Conservation (phyloP, 2,888 invertebrate species). For the Erebia aethiops region DNA sequence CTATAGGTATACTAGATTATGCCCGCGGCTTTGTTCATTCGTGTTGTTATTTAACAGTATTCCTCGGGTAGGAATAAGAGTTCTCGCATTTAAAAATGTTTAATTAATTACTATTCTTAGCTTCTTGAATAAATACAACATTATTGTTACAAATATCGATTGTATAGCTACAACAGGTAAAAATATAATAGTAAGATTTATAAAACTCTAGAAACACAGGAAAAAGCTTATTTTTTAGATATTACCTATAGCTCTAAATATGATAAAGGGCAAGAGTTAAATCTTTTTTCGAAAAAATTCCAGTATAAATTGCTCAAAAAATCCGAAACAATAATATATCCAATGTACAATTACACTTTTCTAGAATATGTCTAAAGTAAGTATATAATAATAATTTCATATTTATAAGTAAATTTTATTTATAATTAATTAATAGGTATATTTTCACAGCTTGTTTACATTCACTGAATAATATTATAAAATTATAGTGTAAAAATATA, state of each 20-base stretch:
- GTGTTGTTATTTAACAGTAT: not conserved
- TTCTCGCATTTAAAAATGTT: too few relatives aligned
- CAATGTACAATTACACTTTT: conserved; percentile 3
- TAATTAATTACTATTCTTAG: too few relatives aligned
- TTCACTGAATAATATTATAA: conserved; percentile 54
- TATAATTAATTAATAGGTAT: conserved; percentile 10
- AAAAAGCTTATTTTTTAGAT: too few relatives aligned
- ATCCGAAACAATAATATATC: not conserved
- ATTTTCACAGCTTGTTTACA: conserved; percentile 38
- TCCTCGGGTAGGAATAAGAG: too few relatives aligned
- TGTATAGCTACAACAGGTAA: too few relatives aligned
- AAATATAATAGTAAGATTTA: too few relatives aligned
- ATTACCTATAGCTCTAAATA: too few relatives aligned
- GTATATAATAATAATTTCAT: conserved; percentile 39
- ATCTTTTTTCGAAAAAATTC: too few relatives aligned
- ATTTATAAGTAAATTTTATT: conserved; percentile 45
- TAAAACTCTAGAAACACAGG: too few relatives aligned
- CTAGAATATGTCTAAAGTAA: not conserved
- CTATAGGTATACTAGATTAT: conserved; percentile 28
- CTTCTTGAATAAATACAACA: too few relatives aligned
- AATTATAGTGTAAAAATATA: conserved; percentile 69
- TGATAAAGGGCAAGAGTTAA: too few relatives aligned
- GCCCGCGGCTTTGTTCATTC: conserved; percentile 35
- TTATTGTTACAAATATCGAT: too few relatives aligned
- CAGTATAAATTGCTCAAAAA: not conserved